Evolutionary conservation across 92 coral and sea anemone species (phyloP), one percentile per base, ranked within the genome.

Genomic region (Epizoanthus rinbou): DNA sequence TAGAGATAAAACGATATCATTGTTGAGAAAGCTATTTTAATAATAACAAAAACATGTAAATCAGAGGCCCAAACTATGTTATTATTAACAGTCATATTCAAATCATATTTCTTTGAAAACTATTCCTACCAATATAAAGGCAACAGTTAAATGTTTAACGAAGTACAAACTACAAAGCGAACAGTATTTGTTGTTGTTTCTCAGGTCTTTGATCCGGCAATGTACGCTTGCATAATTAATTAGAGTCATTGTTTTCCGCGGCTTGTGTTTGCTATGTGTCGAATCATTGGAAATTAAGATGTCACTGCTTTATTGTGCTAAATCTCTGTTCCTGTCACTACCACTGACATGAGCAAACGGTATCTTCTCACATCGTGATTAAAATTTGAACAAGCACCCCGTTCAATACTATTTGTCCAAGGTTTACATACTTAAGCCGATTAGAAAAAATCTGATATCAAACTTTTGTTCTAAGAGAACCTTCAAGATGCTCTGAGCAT

Each of bases 381-480:
- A 78, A 78, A 78, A 78, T 78, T 78, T 78, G 82, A 78, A 78
- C 72, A 78, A 78, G 59, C 82, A 78, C 14, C 82, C 82, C 82
- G 82, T 78, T 78, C 58, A 63, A 78, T 62, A 78, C 71, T 78
- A 45, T 78, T 78, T 78, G 64, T 63, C 69, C 72, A 78, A 78
- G 64, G 82, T 78, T 78, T 78, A 78, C 82, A 78, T 62, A 78
- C 82, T 78, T 78, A 78, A 78, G 82, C 82, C 70, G 82, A 78
- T 78, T 78, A 78, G 72, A 78, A 78, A 78, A 78, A 78, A 78
- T 78, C 82, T 57, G 58, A 78, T 60, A 78, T 78, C 82, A 78
- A 78, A 78, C 82, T 78, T 78, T 78, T 78, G 82, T 78, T 78
- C 71, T 78, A n/a, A 78, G 47, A 78, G 82, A 41, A 78, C 82